Percentiles rank a stretch among this genome's conserved stretches.
These are phyloP conservation scores for Toxostoma redivivum DNA, from an alignment of 2,113 vertebrate genomes.

Conservation along the genomic window DNA sequence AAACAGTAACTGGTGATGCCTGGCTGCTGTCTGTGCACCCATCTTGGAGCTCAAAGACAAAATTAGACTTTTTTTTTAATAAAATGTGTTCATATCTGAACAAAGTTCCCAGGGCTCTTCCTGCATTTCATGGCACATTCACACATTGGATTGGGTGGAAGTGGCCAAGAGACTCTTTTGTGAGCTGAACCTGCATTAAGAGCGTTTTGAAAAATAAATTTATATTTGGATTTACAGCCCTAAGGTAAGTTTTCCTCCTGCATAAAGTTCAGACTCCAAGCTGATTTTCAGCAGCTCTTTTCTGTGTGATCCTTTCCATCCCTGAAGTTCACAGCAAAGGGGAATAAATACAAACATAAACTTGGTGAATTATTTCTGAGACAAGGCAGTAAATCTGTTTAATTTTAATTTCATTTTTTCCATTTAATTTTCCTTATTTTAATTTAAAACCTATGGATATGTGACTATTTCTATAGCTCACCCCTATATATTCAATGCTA, in stretches of 20 bases:
- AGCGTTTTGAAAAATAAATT: neutral
- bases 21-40: slow-evolving; percentile 19
- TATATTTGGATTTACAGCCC: neutral
- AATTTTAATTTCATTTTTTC: no score
- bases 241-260: neutral
- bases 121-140: neutral
- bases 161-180: neutral
- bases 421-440: no score
- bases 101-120: neutral
- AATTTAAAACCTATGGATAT: neutral
- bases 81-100: neutral
- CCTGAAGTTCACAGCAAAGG: neutral
- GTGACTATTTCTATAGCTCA: neutral
- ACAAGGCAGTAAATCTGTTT: neutral
- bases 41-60: neutral
- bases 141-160: neutral
- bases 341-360: neutral
- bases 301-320: neutral
- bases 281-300: neutral
- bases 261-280: accelerated
- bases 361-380: neutral
- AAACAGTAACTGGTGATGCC: slow-evolving; percentile 24
- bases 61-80: neutral
- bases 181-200: neutral
- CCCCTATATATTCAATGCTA: accelerated